A percentile compares a stretch with the other conserved stretches of the same genome.
These are phyloP conservation scores for Glaucidium brasilianum DNA, from an alignment of 2,113 vertebrate species.

Conservation along the genomic window DNA sequence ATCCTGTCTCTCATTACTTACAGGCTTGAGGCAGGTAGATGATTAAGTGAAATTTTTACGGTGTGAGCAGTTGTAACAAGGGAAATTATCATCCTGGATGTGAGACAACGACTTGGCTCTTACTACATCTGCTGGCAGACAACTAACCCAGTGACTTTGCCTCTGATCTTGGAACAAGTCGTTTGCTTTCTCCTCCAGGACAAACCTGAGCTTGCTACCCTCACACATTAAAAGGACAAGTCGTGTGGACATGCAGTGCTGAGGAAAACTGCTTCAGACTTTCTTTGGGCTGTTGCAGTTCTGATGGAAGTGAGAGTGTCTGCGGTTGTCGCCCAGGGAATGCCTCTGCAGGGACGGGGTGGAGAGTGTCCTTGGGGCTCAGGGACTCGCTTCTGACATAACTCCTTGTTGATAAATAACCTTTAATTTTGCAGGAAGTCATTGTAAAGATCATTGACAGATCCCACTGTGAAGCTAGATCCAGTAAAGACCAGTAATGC, in stretches of 20 bases:
- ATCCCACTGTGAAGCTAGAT: neutral
- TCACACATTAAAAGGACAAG: neutral
- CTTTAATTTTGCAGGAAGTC: neutral
- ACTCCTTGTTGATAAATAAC: neutral
- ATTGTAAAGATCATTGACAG: neutral
- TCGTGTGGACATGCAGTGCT: neutral
- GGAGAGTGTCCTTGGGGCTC: neutral
- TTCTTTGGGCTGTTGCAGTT: neutral
- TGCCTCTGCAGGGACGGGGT: neutral
- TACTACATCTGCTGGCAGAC: slow-evolving; percentile 10
- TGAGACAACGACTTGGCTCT: slow-evolving; percentile 48
- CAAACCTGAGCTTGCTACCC: neutral
- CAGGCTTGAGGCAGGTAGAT: slow-evolving; percentile 46
- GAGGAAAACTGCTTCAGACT: neutral
- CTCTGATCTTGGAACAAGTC: slow-evolving; percentile 38
- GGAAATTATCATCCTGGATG: slow-evolving; percentile 57
- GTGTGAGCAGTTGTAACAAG: slow-evolving; percentile 45
- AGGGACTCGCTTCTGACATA: neutral
- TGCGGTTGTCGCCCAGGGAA: neutral
- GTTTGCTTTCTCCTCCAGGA: neutral
- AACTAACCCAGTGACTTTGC: slow-evolving; percentile 31
- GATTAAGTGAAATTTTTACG: slow-evolving; percentile 59
- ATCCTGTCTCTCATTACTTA: slow-evolving; percentile 51
- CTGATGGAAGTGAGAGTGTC: neutral
- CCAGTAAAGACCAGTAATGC: neutral